These are phyloP conservation scores for Calosoma granatense DNA, from an alignment of 1,140 invertebrate genomes.

Conservation along the genomic window DNA sequence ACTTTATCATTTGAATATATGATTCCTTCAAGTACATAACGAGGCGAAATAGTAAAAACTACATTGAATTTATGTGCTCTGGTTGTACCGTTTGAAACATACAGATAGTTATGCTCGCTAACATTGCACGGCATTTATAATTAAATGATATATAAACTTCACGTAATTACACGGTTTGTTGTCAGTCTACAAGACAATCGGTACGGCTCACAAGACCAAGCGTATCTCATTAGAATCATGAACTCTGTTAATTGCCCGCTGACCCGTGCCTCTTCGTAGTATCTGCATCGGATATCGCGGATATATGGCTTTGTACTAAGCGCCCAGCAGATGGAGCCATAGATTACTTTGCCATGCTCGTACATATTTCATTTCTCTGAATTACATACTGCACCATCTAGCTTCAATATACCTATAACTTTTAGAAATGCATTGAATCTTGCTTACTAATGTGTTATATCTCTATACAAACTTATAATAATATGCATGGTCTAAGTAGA, in stretches of 20 bases:
- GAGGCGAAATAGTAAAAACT: not conserved
- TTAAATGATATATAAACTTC: conserved; percentile 8
- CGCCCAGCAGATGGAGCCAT: too few relatives aligned
- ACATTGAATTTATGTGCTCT: not conserved
- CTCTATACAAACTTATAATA: too few relatives aligned
- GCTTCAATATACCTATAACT: too few relatives aligned
- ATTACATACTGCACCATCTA: too few relatives aligned
- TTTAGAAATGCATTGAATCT: too few relatives aligned
- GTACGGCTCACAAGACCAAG: not conserved
- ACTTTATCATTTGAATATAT: not conserved
- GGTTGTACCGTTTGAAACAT: not conserved
- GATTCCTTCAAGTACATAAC: not conserved
- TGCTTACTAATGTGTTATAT: too few relatives aligned
- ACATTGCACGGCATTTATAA: not conserved
- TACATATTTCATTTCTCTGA: too few relatives aligned
- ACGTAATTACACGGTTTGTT: conserved; percentile 4
- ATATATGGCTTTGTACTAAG: too few relatives aligned
- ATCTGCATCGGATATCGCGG: too few relatives aligned
- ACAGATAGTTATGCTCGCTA: not conserved
- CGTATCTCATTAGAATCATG: conserved; percentile 5
- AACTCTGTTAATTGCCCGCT: conserved; percentile 3
- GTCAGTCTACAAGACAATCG: conserved; percentile 7
- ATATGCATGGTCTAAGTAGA: too few relatives aligned
- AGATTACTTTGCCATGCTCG: too few relatives aligned
- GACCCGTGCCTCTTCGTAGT: too few relatives aligned